phyloP scores from a whole-genome alignment of 2,888 invertebrate genomes.

The Tenodera sinensis region DNA sequence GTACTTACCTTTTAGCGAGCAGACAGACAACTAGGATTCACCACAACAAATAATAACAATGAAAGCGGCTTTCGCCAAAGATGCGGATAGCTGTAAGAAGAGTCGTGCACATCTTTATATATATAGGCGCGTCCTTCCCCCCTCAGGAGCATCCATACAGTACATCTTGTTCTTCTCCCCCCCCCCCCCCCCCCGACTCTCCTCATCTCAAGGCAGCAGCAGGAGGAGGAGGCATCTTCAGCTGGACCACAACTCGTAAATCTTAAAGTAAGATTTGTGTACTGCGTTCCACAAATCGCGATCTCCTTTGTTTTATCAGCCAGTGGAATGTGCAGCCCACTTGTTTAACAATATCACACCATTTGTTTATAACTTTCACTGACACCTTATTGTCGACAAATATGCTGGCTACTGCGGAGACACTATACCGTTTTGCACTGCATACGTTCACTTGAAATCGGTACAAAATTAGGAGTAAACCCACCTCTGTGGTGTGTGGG shows the following conservation, averaged over 20 bases:
- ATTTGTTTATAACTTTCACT: too few species aligned
- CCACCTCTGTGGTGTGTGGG: too few species aligned
- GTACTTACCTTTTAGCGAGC: background rate
- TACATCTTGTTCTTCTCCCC: background rate
- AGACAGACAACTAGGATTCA: background rate
- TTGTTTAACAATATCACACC: too few species aligned
- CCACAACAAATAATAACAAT: background rate
- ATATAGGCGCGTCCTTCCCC: background rate
- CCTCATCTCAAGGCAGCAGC: background rate
- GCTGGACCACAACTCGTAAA: background rate
- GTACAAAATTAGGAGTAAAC: too few species aligned
- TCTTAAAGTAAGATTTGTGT: background rate
- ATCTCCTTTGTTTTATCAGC: background rate
- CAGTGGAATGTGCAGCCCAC: background rate
- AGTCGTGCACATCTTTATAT: background rate
- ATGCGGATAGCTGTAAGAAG: background rate
- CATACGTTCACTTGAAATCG: too few species aligned
- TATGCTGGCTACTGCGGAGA: too few species aligned
- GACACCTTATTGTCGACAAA: too few species aligned
- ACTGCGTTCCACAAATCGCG: background rate
- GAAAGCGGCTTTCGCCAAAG: too few species aligned
- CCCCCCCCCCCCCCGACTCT: too few species aligned
- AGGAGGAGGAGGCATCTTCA: too few species aligned
- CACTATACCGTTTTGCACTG: too few species aligned
- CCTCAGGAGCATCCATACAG: background rate